Conservation (phyloP, 2,797 vertebrate species). For the Cichlasoma orientale region DNA sequence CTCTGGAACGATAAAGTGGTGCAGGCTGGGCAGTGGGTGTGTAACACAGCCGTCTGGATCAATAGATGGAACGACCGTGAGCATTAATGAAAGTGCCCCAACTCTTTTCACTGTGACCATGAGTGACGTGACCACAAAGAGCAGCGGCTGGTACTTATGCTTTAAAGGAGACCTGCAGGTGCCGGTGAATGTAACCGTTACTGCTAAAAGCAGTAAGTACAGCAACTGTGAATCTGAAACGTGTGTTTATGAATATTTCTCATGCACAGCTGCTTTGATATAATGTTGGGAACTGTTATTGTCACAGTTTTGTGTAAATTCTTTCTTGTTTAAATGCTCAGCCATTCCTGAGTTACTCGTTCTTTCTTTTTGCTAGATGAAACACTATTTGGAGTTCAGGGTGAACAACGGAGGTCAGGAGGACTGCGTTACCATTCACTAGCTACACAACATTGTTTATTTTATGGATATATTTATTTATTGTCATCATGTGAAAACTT, state of each 20-base stretch:
- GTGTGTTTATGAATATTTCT: neutral
- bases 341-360: rapidly evolving
- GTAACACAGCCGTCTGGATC: neutral
- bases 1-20: conserved; percentile 24
- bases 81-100: rapidly evolving
- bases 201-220: conserved; percentile 21
- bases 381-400: neutral
- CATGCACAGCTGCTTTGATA: neutral
- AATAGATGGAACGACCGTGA: neutral
- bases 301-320: neutral
- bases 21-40: conserved; percentile 21
- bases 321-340: neutral
- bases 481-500: neutral
- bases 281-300: neutral
- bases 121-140: conserved; percentile 1
- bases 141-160: conserved; percentile 60
- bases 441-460: neutral
- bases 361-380: neutral
- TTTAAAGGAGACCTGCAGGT: conserved; percentile 33
- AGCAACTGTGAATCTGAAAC: neutral
- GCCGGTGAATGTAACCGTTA: conserved; percentile 44
- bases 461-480: neutral
- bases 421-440: rapidly evolving
- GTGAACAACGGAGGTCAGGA: neutral
- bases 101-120: conserved; percentile 42